phyloP scores from a whole-genome alignment of 2,797 vertebrate species.

The Hydrolagus colliei region DNA sequence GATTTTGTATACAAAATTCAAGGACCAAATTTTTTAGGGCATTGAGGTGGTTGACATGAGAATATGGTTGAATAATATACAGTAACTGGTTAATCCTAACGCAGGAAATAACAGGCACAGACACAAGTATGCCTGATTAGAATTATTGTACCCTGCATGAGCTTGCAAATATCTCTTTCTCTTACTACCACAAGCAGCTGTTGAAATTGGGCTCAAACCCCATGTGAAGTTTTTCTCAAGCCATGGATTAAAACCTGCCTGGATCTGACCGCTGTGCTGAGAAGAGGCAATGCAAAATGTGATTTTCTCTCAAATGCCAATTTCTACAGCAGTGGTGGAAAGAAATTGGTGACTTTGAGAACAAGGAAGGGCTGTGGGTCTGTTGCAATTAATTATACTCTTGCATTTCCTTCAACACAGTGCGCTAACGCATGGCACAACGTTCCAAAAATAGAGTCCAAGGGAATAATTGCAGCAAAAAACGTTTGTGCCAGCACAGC shows the following conservation, averaged over 20 bases:
- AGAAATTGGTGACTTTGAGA: neutral
- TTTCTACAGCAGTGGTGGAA: neutral
- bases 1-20: too few species aligned
- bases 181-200: too few species aligned
- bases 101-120: neutral
- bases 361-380: neutral
- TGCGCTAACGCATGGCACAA: neutral
- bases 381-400: neutral
- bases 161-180: neutral
- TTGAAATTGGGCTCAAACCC: neutral
- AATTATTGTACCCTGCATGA: neutral
- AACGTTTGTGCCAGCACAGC: neutral
- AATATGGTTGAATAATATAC: neutral
- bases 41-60: too few species aligned
- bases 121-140: neutral
- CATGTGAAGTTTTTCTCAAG: neutral
- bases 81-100: neutral
- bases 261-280: too few species aligned
- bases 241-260: neutral
- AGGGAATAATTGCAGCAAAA: conserved; percentile 25
- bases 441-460: neutral
- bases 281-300: neutral
- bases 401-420: neutral
- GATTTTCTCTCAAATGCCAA: neutral
- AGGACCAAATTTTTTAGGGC: too few species aligned